Evolutionary conservation across 1,140 invertebrate species (phyloP), one percentile per base, ranked within the genome.

Genomic region (Meloidogyne chitwoodi): DNA sequence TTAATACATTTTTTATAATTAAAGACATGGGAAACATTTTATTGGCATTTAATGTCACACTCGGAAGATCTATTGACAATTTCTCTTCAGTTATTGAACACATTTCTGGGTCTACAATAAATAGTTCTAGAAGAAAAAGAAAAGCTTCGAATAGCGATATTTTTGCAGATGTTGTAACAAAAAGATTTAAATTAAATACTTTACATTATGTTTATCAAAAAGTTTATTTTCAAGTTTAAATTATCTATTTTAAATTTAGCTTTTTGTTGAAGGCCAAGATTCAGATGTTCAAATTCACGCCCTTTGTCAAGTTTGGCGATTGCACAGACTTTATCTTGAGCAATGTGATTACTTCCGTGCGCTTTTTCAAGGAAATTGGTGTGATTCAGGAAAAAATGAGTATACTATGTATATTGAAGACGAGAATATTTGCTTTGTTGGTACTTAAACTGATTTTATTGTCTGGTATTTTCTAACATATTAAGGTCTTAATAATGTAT

Each of bases 301-400:
- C 31, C 41, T 79, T n/a, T 63, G 78, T 2, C 38, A 75, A 29
- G 31, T 22, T 16, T 79, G 78, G 78, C 31, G 56, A 44, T 41
- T 79, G n/a, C 78, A 79, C 26, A 56, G 38, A 38, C 19, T 79
- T 11, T 79, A 79, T 41, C 61, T 79, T 22, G 78, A 79, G 41
- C 78, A 79, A 75, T 79, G 78, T 41, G 78, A 81, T 16, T 79
- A 79, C 41, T 79, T 79, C 29, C 56, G 62, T 19, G 68, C 78
- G 3, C 64, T 79, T 16, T 79, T 79, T 67, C 74, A 64, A 11
- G 78, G 71, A 41, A 65, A 56, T 19, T 79, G 78, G 78, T 68
- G 48, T 27, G 78, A 80, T 66, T 80, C 77, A 11, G 24, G 29
- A 11, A 64, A 74, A 38, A 77, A 67, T 41, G 63, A 38, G 27